Evolutionary conservation across 2,113 vertebrate genomes (phyloP).

Genomic region (Equus quagga): DNA sequence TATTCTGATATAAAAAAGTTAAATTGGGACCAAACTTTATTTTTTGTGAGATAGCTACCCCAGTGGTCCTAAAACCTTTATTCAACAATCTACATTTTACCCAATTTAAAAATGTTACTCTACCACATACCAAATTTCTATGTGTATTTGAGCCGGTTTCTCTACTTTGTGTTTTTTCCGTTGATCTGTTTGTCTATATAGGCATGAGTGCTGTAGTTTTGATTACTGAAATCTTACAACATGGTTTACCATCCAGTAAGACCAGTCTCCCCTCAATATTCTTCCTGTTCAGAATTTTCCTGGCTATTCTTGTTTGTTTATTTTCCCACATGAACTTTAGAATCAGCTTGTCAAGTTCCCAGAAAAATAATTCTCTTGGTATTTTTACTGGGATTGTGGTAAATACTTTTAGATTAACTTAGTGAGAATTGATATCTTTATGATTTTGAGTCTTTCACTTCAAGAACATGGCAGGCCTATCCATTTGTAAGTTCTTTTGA

Average conservation of each 20-base stretch:
- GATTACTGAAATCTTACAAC: not conserved
- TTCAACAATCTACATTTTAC: not conserved
- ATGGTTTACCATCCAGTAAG: not conserved
- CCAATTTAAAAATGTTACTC: not conserved
- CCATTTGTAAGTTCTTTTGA: not conserved
- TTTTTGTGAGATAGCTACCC: not conserved
- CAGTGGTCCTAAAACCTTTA: not conserved
- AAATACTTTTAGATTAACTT: constrained; percentile 33
- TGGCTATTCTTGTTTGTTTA: constrained; percentile 14
- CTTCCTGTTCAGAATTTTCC: not conserved
- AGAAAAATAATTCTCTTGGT: constrained; percentile 12
- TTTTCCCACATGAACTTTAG: constrained; percentile 38
- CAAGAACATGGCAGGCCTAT: not conserved
- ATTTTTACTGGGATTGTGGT: constrained; percentile 46
- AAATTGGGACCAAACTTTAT: not conserved
- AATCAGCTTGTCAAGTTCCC: constrained; percentile 43
- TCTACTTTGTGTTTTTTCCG: not conserved
- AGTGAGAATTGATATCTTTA: constrained; percentile 26
- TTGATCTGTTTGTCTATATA: not conserved
- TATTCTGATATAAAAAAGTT: not conserved
- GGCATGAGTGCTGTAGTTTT: not conserved
- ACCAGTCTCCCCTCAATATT: not conserved
- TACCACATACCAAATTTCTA: not conserved
- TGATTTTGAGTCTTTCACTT: constrained; percentile 15
- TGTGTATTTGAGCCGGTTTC: not conserved